Base-by-base conservation (phyloP, 2,888 invertebrate species). In the Rhagium mordax region DNA sequence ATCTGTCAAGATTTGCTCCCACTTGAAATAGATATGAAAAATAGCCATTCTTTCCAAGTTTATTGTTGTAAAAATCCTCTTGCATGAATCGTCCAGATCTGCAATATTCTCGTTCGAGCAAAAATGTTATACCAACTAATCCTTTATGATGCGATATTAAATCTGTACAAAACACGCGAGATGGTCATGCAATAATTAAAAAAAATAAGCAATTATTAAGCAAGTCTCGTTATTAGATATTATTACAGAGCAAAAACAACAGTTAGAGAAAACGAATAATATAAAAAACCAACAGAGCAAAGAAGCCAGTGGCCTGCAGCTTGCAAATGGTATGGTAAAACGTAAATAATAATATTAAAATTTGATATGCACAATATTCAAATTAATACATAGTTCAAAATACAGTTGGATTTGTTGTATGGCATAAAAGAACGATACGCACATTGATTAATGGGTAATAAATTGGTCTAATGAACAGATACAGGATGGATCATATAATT, bases 201-300 rank as follows among this genome's bases (percentile, higher is more conserved):
- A 47, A 41, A 75, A 75, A 73, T 65, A 59, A 66, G 69, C 70
- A 41, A 75, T 71, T 65, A 75, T 72, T 76, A 74, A 72, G n/a
- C 59, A 53, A 57, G 72, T 72, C 72, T 72, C 65, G 70, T 72
- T 72, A 74, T 71, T 41, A 41, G 41, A 41, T 71, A 71, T 76
- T 71, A 74, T 73, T 74, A 74, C 64, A 55, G 66, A 60, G 62
- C 51, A 59, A 71, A 71, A 70, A 71, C 62, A 72, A 77, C 77
- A 71, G 77, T 75, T 77, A 77, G 68, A 10, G 67, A 73, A 73
- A 74, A 76, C 73, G 71, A 71, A 76, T 73, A 73, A 76, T 73
- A 76, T 73, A 71, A 75, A 73, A 78, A 78, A 41, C 61, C 78
- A 78, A 27, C 78, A 55, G 75, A 78, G 73, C 78, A 76, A 70